phyloP scores from a whole-genome alignment of 2,888 invertebrate genomes.

The Brenthis daphne region DNA sequence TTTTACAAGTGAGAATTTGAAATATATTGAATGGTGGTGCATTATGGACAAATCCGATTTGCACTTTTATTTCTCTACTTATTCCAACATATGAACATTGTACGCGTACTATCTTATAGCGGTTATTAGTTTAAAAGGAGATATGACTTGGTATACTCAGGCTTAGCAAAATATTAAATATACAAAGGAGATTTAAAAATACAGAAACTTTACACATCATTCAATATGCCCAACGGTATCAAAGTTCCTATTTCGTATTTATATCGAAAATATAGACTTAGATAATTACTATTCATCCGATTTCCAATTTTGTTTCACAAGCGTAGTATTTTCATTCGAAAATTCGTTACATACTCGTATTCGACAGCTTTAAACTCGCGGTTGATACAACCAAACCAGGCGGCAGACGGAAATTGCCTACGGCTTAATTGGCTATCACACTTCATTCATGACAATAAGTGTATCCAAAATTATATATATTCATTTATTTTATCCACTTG shows the following conservation, averaged over 20 bases:
- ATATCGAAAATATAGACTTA: conserved; percentile 4
- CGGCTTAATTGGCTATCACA: conserved; percentile 21
- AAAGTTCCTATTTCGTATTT: background rate
- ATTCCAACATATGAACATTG: no score
- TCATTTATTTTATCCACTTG: no score
- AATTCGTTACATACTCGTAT: conserved; percentile 8
- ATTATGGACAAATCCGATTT: no score
- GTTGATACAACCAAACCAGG: conserved; percentile 16
- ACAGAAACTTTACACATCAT: background rate
- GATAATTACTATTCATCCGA: conserved; percentile 3
- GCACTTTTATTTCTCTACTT: no score
- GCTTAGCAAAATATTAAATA: background rate
- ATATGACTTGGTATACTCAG: background rate
- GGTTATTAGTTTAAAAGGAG: no score
- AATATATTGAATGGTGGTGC: no score
- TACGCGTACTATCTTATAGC: no score
- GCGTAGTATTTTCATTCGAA: conserved; percentile 7
- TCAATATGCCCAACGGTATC: background rate
- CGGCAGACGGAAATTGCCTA: conserved; percentile 20
- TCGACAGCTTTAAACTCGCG: conserved; percentile 14
- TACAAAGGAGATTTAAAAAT: background rate
- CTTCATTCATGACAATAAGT: conserved; percentile 13
- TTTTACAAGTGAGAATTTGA: no score
- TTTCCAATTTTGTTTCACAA: background rate
- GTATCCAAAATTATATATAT: background rate